Conservation (phyloP, 2,888 invertebrate genomes). For the Diaperis boleti region DNA sequence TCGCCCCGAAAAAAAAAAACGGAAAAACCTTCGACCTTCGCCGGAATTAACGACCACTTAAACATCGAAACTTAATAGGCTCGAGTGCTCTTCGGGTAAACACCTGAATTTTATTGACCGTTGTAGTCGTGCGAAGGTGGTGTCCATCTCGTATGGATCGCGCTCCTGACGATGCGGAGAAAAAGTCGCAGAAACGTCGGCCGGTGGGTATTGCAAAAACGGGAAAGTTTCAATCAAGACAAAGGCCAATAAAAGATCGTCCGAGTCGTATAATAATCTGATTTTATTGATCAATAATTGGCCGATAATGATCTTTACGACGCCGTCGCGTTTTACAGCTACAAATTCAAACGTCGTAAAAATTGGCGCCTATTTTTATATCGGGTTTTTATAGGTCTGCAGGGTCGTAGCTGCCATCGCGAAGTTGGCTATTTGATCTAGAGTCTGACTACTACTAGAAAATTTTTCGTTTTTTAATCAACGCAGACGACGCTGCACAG, state of each 20-base stretch:
- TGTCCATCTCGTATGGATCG: no score
- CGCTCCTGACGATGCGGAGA: no score
- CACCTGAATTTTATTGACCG: conserved; percentile 35
- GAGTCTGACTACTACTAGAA: no score
- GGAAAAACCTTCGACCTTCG: conserved; percentile 25
- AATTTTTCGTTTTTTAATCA: no score
- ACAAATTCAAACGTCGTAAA: conserved; percentile 58
- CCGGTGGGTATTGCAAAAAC: conserved; percentile 1
- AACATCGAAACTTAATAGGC: no score
- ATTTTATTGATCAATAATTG: conserved; percentile 62
- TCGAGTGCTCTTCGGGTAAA: conserved; percentile 28
- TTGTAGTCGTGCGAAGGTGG: conserved; percentile 22
- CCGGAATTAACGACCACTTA: conserved; percentile 26
- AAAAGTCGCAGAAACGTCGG: no score
- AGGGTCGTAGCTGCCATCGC: background rate
- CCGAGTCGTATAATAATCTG: conserved; percentile 55
- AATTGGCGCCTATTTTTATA: conserved; percentile 55
- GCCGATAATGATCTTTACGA: conserved; percentile 62
- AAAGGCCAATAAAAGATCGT: conserved; percentile 51
- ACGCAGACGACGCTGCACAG: no score
- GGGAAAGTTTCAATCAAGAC: conserved; percentile 39
- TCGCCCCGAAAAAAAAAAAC: background rate
- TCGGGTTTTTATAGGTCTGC: conserved; percentile 4
- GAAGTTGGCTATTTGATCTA: no score
- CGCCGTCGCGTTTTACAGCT: conserved; percentile 57